Conservation (phyloP, 2,888 invertebrate genomes). For the Crocallis elinguaria region DNA sequence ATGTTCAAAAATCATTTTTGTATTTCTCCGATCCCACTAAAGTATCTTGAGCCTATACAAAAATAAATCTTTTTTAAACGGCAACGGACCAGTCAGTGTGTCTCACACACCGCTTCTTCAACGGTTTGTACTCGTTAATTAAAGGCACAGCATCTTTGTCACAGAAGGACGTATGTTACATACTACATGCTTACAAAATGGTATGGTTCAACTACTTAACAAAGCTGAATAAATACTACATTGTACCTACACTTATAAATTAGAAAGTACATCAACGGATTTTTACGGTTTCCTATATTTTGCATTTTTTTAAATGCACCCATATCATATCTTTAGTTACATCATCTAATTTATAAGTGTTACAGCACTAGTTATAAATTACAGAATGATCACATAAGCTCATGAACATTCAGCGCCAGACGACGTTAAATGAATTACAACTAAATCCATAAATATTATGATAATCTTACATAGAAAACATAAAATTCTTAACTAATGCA, state of each 20-base stretch:
- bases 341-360: constrained; percentile 31
- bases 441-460: constrained; percentile 63
- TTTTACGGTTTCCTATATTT: not conserved
- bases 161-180: constrained; percentile 24
- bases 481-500: constrained; percentile 56
- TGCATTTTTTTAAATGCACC: too few relatives aligned
- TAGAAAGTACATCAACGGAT: too few relatives aligned
- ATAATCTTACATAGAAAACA: constrained; percentile 53
- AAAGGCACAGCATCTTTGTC: constrained; percentile 45
- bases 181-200: constrained; percentile 34
- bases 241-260: constrained; percentile 33
- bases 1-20: constrained; percentile 51
- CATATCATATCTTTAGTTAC: too few relatives aligned
- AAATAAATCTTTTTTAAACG: constrained; percentile 23
- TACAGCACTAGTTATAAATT: constrained; percentile 41
- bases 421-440: constrained; percentile 56
- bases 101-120: constrained; percentile 37
- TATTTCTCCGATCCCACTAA: constrained; percentile 57
- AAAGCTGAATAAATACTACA: constrained; percentile 35
- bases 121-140: constrained; percentile 45
- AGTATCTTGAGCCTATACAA: constrained; percentile 36
- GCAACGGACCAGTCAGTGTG: constrained; percentile 15
- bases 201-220: constrained; percentile 9
- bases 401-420: constrained; percentile 59
- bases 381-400: constrained; percentile 73